Evolutionary conservation across 2,797 vertebrate genomes (phyloP).

Genomic region (Rhadinocentrus ornatus): DNA sequence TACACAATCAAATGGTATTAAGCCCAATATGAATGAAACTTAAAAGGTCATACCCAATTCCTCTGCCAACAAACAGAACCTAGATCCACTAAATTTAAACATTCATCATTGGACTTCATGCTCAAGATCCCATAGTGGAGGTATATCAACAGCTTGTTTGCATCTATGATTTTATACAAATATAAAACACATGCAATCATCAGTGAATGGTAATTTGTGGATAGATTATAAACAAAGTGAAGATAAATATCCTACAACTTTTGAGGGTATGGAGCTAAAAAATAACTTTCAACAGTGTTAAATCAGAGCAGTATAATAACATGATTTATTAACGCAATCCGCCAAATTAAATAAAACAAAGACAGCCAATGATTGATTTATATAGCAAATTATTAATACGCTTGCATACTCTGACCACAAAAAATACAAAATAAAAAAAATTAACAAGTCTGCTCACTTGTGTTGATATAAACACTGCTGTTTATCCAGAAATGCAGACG

Average conservation of each 20-base stretch:
- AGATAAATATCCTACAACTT: conserved; percentile 23
- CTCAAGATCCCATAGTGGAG: conserved; percentile 49
- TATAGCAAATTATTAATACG: conserved; percentile 48
- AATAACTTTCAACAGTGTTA: conserved; percentile 39
- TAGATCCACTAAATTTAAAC: conserved; percentile 37
- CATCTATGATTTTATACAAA: conserved; percentile 38
- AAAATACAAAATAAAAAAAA: not conserved
- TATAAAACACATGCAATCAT: conserved; percentile 48
- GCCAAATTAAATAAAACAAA: conserved; percentile 14
- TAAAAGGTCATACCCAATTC: conserved; percentile 59
- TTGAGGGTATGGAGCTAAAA: conserved; percentile 23
- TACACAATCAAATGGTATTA: conserved; percentile 68
- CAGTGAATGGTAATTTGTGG: conserved; percentile 17
- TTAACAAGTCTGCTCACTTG: not conserved
- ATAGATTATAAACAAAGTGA: conserved; percentile 40
- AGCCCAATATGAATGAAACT: conserved; percentile 59
- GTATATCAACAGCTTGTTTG: conserved; percentile 39
- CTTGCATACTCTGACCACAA: conserved; percentile 32
- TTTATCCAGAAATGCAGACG: not conserved
- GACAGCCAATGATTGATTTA: conserved; percentile 20
- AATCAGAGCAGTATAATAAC: conserved; percentile 39
- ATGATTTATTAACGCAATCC: conserved; percentile 36
- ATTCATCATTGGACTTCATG: conserved; percentile 44
- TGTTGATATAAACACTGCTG: not conserved
- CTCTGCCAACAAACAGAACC: conserved; percentile 28